Base-by-base conservation (phyloP, 2,113 vertebrate genomes). In the Proteles cristata region DNA sequence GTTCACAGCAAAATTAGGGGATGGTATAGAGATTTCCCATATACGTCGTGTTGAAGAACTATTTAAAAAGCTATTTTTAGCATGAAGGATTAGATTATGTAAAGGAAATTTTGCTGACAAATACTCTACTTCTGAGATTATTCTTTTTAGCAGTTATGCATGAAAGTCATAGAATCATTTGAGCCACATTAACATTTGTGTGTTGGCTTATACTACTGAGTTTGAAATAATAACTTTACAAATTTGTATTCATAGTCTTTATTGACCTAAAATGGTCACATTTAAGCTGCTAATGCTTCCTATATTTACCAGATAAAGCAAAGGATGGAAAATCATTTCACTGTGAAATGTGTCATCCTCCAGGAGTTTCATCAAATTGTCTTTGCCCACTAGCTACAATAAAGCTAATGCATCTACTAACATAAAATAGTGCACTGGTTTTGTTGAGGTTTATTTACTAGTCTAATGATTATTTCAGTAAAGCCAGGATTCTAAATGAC, bases 361-460 rank as follows among this genome's bases (percentile, higher is more conserved):
- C 83, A 95, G 79, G 45, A 98, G 83, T 96, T 97, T 93, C 88
- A 94, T 97, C 81, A 97, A 93, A 96, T 91, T 97, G 76, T 95
- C 77, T 96, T 92, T 97, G 80, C 96, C 97, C 98, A 96, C 79
- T 94, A 96, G 97, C 96, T 97, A 95, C 97, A 98, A 61, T 98
- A 97, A 98, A 98, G 82, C 55, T 94, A 87, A 95, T 92, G 65
- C 94, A 97, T 97, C 96, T 96, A 86, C 89, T 97, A 88, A 90
- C 92, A 94, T 97, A 84, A 97, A 98, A 98, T 89, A 95, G 89
- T 79, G 69, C 61, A 87, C 89, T 95, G 55, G 79, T 33, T 98
- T 98, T 97, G 65, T 94, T 94, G 71, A 96, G 89, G 53, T 35
- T 96, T 97, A 97, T 96, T 98, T 98, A 95, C 88, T 95, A 74